Percentiles rank a stretch among this genome's conserved stretches.
phyloP scores from a whole-genome alignment of 37 sponge, comb jelly and placozoan genomes.

The Hormiphora californensis region DNA sequence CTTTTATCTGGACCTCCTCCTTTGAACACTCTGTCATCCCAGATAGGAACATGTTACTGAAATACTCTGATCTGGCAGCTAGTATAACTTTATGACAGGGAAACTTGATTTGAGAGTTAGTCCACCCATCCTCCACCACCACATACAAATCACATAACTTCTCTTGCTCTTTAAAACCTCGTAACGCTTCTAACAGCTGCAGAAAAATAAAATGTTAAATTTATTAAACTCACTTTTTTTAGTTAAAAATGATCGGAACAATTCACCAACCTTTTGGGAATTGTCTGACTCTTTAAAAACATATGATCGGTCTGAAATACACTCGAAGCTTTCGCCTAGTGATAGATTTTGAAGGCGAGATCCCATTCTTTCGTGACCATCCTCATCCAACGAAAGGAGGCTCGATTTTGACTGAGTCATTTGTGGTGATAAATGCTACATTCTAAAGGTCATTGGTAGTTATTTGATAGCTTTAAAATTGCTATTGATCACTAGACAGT shows the following conservation, averaged over 20 bases:
- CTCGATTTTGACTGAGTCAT: too few species aligned
- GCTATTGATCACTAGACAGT: too few species aligned
- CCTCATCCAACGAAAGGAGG: too few species aligned
- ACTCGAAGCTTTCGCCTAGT: too few species aligned
- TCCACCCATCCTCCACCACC: not conserved
- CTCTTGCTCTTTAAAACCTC: conserved; percentile 1
- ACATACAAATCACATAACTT: not conserved
- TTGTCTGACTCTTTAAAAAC: too few species aligned
- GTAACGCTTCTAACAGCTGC: not conserved
- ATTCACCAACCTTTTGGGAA: too few species aligned
- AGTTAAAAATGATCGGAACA: not conserved
- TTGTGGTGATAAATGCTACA: too few species aligned
- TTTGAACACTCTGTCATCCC: conserved; percentile 8
- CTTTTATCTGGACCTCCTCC: not conserved
- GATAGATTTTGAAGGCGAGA: not conserved
- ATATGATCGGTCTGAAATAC: too few species aligned
- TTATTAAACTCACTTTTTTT: not conserved
- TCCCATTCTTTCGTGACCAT: not conserved
- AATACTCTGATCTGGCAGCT: conserved; percentile 7
- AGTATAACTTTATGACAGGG: conserved; percentile 39
- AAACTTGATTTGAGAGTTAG: too few species aligned
- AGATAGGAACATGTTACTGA: conserved; percentile 39
- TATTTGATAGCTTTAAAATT: too few species aligned
- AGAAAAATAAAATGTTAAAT: not conserved
- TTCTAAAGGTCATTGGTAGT: too few species aligned